Percentiles rank a stretch among this genome's conserved stretches.
Evolutionary conservation across 2,888 invertebrate species (phyloP).

Genomic region (Diploptera punctata): DNA sequence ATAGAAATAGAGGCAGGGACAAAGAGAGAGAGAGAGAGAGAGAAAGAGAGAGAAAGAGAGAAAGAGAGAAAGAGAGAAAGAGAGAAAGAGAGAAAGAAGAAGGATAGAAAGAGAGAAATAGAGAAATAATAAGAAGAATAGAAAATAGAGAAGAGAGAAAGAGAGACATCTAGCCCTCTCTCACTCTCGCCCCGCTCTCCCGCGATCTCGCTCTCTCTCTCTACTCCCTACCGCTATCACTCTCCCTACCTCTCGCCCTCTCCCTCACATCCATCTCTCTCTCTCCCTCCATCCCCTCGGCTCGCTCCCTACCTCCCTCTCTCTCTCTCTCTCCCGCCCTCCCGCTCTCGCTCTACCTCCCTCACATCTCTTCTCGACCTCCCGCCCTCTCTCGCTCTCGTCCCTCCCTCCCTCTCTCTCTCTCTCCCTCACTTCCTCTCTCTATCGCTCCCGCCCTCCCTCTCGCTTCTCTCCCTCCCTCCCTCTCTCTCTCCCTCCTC

Average conservation of each 20-base stretch:
- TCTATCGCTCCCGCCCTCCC: no score
- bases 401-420: not conserved
- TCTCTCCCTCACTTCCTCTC: no score
- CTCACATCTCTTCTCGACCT: not conserved
- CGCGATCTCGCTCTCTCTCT: no score
- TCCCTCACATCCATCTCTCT: not conserved
- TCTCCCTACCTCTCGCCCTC: no score
- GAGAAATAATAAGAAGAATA: not conserved
- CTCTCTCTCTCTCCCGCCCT: no score
- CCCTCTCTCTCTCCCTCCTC: not conserved
- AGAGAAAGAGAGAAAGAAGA: not conserved
- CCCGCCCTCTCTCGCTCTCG: not conserved
- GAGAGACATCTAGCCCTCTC: no score
- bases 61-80: not conserved
- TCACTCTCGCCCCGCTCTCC: no score
- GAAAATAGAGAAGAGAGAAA: not conserved
- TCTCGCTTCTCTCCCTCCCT: not conserved
- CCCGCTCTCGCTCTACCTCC: no score
- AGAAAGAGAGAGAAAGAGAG: not conserved
- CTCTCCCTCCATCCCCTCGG: not conserved
- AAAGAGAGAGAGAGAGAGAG: not conserved
- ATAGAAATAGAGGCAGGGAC: no score
- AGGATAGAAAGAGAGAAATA: not conserved
- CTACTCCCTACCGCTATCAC: not conserved
- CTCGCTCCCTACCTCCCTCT: no score